These are phyloP conservation scores for Triplophysa siluroides DNA, from an alignment of 2,113 vertebrate species.

Conservation along the genomic window DNA sequence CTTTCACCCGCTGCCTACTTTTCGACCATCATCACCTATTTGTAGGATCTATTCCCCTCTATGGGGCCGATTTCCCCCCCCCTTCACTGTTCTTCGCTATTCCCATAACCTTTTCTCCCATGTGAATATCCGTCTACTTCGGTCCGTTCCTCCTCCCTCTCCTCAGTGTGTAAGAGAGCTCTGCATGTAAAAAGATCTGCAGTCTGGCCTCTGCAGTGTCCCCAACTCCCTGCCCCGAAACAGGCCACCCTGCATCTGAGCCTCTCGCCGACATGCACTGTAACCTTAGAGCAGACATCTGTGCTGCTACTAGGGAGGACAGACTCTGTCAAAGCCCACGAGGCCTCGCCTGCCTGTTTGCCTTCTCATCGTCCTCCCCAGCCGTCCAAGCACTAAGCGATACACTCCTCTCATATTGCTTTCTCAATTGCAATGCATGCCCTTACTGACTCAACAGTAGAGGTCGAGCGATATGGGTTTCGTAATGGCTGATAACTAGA, in stretches of 20 bases:
- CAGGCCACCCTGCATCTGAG: slow-evolving; percentile 44
- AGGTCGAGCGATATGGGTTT: too few species aligned
- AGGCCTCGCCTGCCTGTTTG: slow-evolving; percentile 39
- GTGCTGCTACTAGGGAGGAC: slow-evolving; percentile 42
- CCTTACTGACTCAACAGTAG: slow-evolving; percentile 19
- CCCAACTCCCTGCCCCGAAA: slow-evolving; percentile 35
- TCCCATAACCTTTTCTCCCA: slow-evolving; percentile 25
- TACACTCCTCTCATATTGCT: slow-evolving; percentile 32
- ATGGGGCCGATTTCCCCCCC: background rate
- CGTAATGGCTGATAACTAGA: too few species aligned
- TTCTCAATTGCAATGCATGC: slow-evolving; percentile 15
- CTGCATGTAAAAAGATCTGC: slow-evolving; percentile 27
- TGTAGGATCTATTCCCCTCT: background rate
- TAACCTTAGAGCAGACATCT: slow-evolving; percentile 46
- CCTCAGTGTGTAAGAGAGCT: background rate
- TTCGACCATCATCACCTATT: background rate
- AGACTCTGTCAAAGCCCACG: slow-evolving; percentile 44
- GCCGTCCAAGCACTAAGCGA: slow-evolving; percentile 2
- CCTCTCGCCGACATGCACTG: slow-evolving; percentile 24
- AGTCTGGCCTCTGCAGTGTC: slow-evolving; percentile 40
- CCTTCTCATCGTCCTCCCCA: slow-evolving; percentile 37
- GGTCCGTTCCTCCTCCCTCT: slow-evolving; percentile 11
- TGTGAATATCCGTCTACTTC: slow-evolving; percentile 19
- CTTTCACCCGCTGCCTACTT: background rate
- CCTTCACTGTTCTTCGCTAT: slow-evolving; percentile 2